Percentiles rank a stretch among this genome's conserved stretches.
phyloP scores from a whole-genome alignment of 2,797 vertebrate genomes.

The Arnoldichthys spilopterus region DNA sequence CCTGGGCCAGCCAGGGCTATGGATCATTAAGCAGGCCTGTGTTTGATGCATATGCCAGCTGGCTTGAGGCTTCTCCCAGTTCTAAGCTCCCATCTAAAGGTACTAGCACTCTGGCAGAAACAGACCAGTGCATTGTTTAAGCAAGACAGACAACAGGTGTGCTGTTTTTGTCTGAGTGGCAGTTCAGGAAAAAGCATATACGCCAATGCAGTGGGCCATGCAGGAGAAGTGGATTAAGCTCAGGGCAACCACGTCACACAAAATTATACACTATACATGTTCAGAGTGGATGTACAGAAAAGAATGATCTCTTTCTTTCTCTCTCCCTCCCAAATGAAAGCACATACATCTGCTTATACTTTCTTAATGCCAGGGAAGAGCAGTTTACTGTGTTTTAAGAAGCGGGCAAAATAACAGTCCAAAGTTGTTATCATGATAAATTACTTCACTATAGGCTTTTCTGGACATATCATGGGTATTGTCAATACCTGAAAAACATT shows the following conservation, averaged over 20 bases:
- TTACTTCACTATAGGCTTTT: background rate
- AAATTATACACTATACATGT: slow-evolving; percentile 32
- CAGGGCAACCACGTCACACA: slow-evolving; percentile 17
- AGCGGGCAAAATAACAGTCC: background rate
- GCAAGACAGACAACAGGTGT: slow-evolving; percentile 52
- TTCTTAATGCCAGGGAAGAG: background rate
- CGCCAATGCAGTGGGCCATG: slow-evolving; percentile 21
- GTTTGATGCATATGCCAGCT: slow-evolving; percentile 59
- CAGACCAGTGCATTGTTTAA: slow-evolving; percentile 50
- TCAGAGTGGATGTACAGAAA: background rate
- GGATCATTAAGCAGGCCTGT: slow-evolving; percentile 52
- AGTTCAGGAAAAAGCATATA: slow-evolving; percentile 33
- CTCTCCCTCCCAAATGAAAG: background rate
- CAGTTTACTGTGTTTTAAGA: background rate
- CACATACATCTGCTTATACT: background rate
- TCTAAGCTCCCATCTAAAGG: slow-evolving; percentile 46
- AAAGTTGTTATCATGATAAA: background rate
- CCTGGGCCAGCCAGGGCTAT: slow-evolving; percentile 34
- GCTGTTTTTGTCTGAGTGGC: slow-evolving; percentile 45
- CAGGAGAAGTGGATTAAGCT: slow-evolving; percentile 14
- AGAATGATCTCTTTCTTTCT: slow-evolving; percentile 8
- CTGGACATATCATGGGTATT: too few species aligned
- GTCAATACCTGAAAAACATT: too few species aligned
- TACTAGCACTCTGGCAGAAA: slow-evolving; percentile 40
- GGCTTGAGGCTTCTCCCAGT: slow-evolving; percentile 41